These are phyloP conservation scores for Macrobrachium rosenbergii DNA, from an alignment of 1,140 invertebrate species.

Conservation along the genomic window DNA sequence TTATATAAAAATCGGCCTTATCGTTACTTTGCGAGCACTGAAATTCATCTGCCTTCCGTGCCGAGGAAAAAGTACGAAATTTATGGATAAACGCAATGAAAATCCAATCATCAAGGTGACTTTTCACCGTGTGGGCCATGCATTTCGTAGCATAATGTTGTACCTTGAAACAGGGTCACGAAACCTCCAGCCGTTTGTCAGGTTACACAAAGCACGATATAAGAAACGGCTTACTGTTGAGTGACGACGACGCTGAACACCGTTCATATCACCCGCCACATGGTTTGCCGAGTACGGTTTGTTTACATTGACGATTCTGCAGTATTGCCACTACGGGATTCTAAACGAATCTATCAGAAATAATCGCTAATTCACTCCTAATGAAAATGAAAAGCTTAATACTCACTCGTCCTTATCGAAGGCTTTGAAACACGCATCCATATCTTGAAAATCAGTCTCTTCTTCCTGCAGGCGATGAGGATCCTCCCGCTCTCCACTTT, in stretches of 20 bases:
- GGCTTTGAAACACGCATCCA: conserved; percentile 58
- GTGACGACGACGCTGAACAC: too few species aligned
- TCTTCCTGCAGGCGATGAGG: neutral
- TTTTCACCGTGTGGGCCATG: too few species aligned
- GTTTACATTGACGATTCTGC: too few species aligned
- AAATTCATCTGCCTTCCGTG: neutral
- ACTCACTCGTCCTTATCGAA: conserved; percentile 61
- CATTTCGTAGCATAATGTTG: too few species aligned
- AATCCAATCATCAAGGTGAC: too few species aligned
- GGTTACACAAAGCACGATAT: too few species aligned
- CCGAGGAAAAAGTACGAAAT: neutral
- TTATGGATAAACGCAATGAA: too few species aligned
- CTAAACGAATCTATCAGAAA: neutral
- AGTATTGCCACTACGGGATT: neutral
- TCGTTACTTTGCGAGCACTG: neutral
- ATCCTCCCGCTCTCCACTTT: neutral
- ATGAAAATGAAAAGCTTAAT: neutral
- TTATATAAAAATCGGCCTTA: neutral
- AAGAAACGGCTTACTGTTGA: too few species aligned
- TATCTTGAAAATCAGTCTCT: conserved; percentile 19
- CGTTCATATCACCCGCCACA: too few species aligned
- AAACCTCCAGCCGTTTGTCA: too few species aligned
- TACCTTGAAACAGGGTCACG: too few species aligned
- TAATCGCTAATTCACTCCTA: neutral
- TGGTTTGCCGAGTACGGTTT: too few species aligned